phyloP scores from a whole-genome alignment of 1,140 invertebrate species.

The Grapholita molesta region DNA sequence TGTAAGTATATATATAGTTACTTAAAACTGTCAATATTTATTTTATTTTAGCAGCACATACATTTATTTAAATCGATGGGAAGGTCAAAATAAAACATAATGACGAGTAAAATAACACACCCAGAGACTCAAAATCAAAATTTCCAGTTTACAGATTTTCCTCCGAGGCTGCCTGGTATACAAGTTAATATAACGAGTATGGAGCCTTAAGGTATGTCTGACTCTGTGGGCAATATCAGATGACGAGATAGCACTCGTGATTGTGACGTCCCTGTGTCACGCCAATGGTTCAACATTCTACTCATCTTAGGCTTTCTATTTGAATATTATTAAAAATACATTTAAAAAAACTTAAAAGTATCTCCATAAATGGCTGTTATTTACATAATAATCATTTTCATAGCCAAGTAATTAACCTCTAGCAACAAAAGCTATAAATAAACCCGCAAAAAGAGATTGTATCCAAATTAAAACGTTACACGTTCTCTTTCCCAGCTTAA shows the following conservation, averaged over 20 bases:
- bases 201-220: background rate
- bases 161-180: background rate
- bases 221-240: background rate
- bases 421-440: background rate
- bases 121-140: too few species aligned
- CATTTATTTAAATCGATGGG: too few species aligned
- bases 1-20: too few species aligned
- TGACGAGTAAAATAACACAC: too few species aligned
- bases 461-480: slow-evolving; percentile 11
- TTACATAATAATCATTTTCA: background rate
- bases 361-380: background rate
- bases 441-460: background rate
- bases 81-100: too few species aligned
- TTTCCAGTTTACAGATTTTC: too few species aligned
- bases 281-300: background rate
- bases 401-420: background rate
- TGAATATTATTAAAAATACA: background rate
- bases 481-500: slow-evolving; percentile 14
- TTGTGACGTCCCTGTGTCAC: background rate
- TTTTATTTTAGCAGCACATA: too few species aligned
- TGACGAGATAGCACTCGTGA: background rate
- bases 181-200: background rate
- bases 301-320: background rate
- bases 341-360: background rate
- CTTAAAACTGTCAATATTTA: too few species aligned